phyloP scores from a whole-genome alignment of 2,888 invertebrate genomes.

The Lamproptera curius region DNA sequence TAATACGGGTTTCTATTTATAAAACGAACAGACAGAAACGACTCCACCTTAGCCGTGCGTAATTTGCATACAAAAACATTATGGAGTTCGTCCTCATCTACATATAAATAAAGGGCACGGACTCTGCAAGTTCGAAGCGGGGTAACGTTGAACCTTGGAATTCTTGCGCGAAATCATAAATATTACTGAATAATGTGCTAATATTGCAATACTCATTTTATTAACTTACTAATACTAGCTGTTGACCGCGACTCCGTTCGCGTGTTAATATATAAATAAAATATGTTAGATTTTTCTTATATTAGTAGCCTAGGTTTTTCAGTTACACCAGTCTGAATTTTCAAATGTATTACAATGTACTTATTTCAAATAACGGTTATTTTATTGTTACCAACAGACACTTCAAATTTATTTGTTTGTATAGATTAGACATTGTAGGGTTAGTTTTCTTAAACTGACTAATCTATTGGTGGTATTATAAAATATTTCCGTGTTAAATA shows the following conservation, averaged over 20 bases:
- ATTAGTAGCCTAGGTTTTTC: background rate
- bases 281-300: background rate
- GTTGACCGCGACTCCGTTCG: too few species aligned
- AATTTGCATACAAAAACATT: conserved; percentile 33
- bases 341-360: too few species aligned
- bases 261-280: too few species aligned
- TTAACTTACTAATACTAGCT: background rate
- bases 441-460: too few species aligned
- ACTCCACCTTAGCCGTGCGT: conserved; percentile 22
- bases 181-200: background rate
- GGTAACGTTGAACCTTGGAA: conserved; percentile 25
- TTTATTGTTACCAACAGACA: too few species aligned
- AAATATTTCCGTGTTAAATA: too few species aligned
- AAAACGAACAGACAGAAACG: conserved; percentile 13
- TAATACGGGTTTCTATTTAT: conserved; percentile 4
- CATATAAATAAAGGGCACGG: conserved; percentile 31
- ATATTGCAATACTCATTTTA: background rate
- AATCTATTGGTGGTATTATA: too few species aligned
- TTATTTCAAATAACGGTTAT: too few species aligned
- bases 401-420: too few species aligned
- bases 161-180: background rate
- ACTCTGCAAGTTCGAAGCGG: conserved; percentile 26
- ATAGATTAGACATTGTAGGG: too few species aligned
- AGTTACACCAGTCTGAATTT: too few species aligned
- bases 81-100: conserved; percentile 28